Percentiles rank a stretch among this genome's conserved stretches.
phyloP scores from a whole-genome alignment of 1,140 invertebrate species.

The Hylaeus anthracinus region DNA sequence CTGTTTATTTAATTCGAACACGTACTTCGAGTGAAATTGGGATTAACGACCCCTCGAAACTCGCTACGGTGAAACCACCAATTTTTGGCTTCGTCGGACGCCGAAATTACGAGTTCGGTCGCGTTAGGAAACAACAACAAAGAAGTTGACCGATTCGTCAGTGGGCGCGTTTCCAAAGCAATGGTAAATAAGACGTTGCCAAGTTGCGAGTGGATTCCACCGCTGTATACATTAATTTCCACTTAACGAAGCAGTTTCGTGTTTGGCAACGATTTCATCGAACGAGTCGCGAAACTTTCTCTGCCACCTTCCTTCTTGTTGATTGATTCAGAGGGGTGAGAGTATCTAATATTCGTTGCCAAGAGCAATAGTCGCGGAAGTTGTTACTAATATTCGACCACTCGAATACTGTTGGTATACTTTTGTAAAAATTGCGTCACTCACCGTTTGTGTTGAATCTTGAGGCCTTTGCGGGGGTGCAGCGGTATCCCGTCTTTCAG shows the following conservation, averaged over 20 bases:
- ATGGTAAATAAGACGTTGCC: background rate
- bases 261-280: conserved; percentile 33
- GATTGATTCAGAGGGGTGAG: no score
- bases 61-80: background rate
- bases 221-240: conserved; percentile 5
- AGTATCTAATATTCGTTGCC: conserved; percentile 31
- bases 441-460: conserved; percentile 80
- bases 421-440: conserved; percentile 35
- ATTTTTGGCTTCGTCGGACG: background rate
- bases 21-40: no score
- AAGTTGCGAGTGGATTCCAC: background rate
- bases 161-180: background rate
- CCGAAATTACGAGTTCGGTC: background rate
- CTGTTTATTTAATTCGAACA: no score
- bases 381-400: no score
- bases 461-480: conserved; percentile 80
- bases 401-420: no score
- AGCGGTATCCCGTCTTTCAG: conserved; percentile 86
- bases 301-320: background rate
- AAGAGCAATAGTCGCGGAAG: conserved; percentile 32
- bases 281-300: conserved; percentile 24
- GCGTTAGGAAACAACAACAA: background rate
- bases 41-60: background rate
- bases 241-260: conserved; percentile 24
- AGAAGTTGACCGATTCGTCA: conserved; percentile 13